phyloP scores from a whole-genome alignment of 1,140 invertebrate genomes.

The Trichogramma pretiosum region DNA sequence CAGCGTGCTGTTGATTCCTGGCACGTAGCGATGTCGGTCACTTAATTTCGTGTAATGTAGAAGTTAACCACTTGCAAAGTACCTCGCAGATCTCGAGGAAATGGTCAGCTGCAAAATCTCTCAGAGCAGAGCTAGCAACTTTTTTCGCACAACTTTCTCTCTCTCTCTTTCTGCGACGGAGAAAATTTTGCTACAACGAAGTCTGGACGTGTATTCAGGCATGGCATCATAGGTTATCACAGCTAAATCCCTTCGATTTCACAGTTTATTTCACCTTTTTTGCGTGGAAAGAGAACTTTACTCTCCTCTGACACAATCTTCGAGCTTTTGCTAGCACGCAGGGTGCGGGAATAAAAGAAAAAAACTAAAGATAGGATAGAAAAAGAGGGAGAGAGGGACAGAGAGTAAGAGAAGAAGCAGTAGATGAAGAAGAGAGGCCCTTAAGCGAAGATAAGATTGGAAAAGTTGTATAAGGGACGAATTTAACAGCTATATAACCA shows the following conservation, averaged over 20 bases:
- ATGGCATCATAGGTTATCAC: constrained; percentile 45
- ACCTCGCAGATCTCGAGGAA: no score
- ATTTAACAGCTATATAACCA: constrained; percentile 47
- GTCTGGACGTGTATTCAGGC: constrained; percentile 20
- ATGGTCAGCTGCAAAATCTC: no score
- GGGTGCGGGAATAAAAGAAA: neutral
- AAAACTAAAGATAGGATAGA: no score
- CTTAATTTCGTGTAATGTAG: no score
- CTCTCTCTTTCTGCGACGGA: neutral
- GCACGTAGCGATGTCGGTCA: constrained; percentile 37
- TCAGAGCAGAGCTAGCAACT: no score
- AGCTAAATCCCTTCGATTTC: constrained; percentile 42
- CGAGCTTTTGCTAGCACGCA: neutral
- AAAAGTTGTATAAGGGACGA: constrained; percentile 47
- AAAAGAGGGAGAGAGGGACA: neutral
- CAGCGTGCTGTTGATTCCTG: no score
- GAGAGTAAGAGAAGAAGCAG: constrained; percentile 1
- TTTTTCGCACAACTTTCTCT: no score
- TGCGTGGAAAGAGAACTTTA: no score
- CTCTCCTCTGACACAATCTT: no score
- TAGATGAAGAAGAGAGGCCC: no score
- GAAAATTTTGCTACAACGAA: no score
- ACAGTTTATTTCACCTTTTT: constrained; percentile 13
- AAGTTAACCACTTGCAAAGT: no score
- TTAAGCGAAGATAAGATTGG: constrained; percentile 47